phyloP scores from a whole-genome alignment of 2,113 vertebrate genomes.

The Sceloporus undulatus region DNA sequence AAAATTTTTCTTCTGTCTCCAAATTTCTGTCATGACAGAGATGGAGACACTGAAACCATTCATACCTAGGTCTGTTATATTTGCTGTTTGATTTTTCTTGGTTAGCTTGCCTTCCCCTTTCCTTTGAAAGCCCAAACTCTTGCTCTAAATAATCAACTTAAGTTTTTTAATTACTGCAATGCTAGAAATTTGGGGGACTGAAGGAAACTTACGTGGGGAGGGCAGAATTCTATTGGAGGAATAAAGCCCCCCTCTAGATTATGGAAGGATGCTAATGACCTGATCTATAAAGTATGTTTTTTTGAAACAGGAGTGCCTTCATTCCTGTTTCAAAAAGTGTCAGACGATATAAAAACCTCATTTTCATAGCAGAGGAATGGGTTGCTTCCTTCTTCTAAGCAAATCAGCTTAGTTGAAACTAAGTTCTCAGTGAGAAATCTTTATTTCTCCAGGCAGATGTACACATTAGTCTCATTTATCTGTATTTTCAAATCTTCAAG shows the following conservation, averaged over 20 bases:
- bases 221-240: too few species aligned
- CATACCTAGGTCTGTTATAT: too few species aligned
- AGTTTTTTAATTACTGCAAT: too few species aligned
- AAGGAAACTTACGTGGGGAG: too few species aligned
- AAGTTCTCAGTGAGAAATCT: conserved; percentile 48
- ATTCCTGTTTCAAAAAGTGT: conserved; percentile 19
- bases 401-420: conserved; percentile 58
- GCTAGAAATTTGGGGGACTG: too few species aligned
- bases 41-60: too few species aligned
- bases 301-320: neutral
- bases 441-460: conserved; percentile 60
- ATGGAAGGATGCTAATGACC: conserved; percentile 1
- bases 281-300: neutral
- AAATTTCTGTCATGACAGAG: too few species aligned
- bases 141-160: too few species aligned
- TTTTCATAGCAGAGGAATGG: neutral
- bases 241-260: neutral
- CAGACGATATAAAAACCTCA: neutral
- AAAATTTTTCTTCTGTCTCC: too few species aligned
- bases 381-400: conserved; percentile 53
- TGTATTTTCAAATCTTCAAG: conserved; percentile 60
- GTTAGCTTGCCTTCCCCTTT: too few species aligned
- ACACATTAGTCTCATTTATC: conserved; percentile 72
- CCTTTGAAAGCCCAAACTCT: too few species aligned
- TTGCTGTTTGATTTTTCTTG: too few species aligned